A percentile compares a stretch with the other conserved stretches of the same genome.
Evolutionary conservation across 2,797 vertebrate genomes (phyloP).

Genomic region (Microctenopoma steveboyesi): DNA sequence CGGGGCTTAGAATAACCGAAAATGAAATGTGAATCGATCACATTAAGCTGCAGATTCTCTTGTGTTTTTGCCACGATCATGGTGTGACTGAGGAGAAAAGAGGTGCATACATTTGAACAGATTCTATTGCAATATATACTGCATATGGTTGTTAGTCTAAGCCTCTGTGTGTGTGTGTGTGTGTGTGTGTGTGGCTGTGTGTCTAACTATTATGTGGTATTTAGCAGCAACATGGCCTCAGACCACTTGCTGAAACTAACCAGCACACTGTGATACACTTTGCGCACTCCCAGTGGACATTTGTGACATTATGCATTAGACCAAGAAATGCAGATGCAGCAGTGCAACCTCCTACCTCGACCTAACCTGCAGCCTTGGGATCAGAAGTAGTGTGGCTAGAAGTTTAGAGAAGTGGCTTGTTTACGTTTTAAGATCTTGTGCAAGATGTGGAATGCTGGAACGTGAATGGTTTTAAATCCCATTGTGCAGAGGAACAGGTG

Average conservation of each 20-base stretch:
- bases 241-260: conserved; percentile 41
- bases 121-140: not conserved
- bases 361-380: conserved; percentile 16
- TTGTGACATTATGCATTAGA: conserved; percentile 53
- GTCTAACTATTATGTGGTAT: conserved; percentile 52
- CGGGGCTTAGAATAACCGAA: no score
- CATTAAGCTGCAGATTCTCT: no score
- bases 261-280: conserved; percentile 28
- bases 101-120: no score
- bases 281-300: conserved; percentile 31
- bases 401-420: conserved; percentile 23
- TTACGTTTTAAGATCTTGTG: conserved; percentile 12
- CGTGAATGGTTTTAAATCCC: conserved; percentile 12
- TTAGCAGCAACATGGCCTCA: conserved; percentile 46
- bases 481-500: not conserved
- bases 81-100: not conserved
- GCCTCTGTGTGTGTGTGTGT: not conserved
- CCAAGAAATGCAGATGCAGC: conserved; percentile 28
- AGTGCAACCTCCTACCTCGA: conserved; percentile 32
- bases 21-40: no score
- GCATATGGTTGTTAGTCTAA: conserved; percentile 4
- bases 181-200: not conserved
- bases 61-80: not conserved
- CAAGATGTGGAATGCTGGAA: not conserved
- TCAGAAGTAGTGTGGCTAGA: conserved; percentile 2